phyloP scores from a whole-genome alignment of 35 echinoderm and acorn worm species.

The Lytechinus pictus region DNA sequence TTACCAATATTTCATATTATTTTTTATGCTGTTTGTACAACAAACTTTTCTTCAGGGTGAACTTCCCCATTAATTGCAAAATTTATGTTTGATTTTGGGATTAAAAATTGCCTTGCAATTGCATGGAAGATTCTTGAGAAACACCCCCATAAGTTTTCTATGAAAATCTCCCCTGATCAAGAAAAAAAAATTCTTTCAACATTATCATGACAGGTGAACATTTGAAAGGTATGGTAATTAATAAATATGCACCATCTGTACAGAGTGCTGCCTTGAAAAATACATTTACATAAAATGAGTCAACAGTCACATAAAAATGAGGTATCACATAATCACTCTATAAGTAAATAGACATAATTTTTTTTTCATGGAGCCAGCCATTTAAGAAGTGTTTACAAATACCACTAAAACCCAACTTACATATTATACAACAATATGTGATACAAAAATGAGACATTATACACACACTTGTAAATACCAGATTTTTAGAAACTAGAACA shows the following conservation, averaged over 20 bases:
- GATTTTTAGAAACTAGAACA: neutral
- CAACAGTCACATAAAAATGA: neutral
- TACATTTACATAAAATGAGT: neutral
- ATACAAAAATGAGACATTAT: neutral
- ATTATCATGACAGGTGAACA: neutral
- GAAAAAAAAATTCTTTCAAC: neutral
- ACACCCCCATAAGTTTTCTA: too few relatives aligned
- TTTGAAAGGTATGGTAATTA: neutral
- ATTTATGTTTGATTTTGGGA: too few relatives aligned
- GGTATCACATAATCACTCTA: neutral
- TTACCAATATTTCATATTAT: too few relatives aligned
- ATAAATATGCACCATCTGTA: neutral
- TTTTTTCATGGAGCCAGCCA: conserved; percentile 9
- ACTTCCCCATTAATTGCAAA: too few relatives aligned
- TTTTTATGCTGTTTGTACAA: too few relatives aligned
- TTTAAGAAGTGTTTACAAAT: neutral
- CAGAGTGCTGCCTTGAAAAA: neutral
- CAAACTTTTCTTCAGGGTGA: too few relatives aligned
- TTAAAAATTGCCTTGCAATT: too few relatives aligned
- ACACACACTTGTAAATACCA: neutral
- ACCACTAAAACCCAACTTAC: neutral
- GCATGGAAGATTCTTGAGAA: too few relatives aligned
- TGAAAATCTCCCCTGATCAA: too few relatives aligned
- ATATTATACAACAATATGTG: neutral
- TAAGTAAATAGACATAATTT: neutral